Evolutionary conservation across 2,888 invertebrate species (phyloP).

Genomic region (Eristalis tenax): DNA sequence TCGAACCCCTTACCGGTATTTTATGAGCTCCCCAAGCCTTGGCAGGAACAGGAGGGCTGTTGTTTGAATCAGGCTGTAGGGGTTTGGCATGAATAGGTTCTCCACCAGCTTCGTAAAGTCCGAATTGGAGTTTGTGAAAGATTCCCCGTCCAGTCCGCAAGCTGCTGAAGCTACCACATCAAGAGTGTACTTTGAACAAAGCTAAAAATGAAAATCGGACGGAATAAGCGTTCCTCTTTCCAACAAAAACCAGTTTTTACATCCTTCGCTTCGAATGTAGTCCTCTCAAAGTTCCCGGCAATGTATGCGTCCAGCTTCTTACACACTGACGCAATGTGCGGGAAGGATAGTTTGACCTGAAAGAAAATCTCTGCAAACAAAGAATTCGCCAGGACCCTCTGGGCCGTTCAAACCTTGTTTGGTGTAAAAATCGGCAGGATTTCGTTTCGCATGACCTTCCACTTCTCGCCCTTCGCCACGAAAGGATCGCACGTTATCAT

Average conservation of each 20-base stretch:
- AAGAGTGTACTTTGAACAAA: conserved; percentile 76
- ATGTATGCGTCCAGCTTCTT: conserved; percentile 72
- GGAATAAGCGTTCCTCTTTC: neutral
- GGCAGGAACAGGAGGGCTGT: conserved; percentile 76
- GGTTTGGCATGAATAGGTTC: conserved; percentile 75
- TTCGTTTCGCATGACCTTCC: conserved; percentile 75
- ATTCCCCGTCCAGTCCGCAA: conserved; percentile 75
- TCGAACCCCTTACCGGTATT: conserved; percentile 72
- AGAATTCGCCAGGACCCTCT: neutral
- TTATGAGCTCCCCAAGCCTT: conserved; percentile 73
- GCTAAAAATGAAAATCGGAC: conserved; percentile 26
- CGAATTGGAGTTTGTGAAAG: conserved; percentile 71
- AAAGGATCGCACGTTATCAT: conserved; percentile 75
- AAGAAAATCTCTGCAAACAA: neutral
- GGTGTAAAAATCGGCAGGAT: conserved; percentile 76
- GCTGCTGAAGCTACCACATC: conserved; percentile 77
- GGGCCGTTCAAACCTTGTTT: conserved; percentile 72
- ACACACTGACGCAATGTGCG: conserved; percentile 74
- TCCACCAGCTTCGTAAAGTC: conserved; percentile 74
- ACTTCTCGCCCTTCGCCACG: conserved; percentile 74
- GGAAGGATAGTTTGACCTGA: conserved; percentile 74
- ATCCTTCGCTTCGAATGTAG: conserved; percentile 75
- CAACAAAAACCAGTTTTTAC: conserved; percentile 42
- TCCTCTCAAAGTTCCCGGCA: conserved; percentile 19
- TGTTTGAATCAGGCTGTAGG: conserved; percentile 74